Conservation (phyloP, 2,113 vertebrate species). For the Cromileptes altivelis region DNA sequence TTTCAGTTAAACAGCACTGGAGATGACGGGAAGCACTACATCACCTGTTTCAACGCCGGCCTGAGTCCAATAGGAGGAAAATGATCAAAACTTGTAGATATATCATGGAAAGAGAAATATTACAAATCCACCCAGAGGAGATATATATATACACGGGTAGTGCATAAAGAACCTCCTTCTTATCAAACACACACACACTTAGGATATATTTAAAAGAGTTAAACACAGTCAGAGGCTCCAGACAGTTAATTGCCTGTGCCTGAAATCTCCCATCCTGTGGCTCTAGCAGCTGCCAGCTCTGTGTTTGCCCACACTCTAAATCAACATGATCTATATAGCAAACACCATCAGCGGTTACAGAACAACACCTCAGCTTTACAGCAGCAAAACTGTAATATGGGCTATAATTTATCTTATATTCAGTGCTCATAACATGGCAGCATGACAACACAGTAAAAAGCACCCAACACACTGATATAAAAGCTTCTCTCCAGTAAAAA, state of each 20-base stretch:
- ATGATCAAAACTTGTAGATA: background rate
- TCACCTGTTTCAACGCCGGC: constrained; percentile 3
- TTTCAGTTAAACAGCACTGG: background rate
- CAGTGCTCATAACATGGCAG: background rate
- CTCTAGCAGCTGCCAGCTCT: background rate
- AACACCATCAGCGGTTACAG: constrained; percentile 22
- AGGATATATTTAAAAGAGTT: background rate
- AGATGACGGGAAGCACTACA: background rate
- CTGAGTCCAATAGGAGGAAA: background rate
- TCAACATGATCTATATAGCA: constrained; percentile 23
- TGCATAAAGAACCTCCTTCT: background rate
- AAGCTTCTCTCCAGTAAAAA: background rate
- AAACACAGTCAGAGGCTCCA: background rate
- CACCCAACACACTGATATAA: background rate
- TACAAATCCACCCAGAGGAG: background rate
- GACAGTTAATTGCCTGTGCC: background rate
- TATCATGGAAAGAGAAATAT: background rate
- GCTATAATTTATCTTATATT: constrained; percentile 1
- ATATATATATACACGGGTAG: background rate
- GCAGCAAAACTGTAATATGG: background rate
- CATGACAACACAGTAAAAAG: background rate
- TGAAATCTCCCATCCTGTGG: background rate
- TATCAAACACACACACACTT: background rate
- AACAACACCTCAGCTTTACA: constrained; percentile 10
- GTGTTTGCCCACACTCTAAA: background rate